Evolutionary conservation across 2,888 invertebrate genomes (phyloP).

Genomic region (Aproaerema taeniolella): DNA sequence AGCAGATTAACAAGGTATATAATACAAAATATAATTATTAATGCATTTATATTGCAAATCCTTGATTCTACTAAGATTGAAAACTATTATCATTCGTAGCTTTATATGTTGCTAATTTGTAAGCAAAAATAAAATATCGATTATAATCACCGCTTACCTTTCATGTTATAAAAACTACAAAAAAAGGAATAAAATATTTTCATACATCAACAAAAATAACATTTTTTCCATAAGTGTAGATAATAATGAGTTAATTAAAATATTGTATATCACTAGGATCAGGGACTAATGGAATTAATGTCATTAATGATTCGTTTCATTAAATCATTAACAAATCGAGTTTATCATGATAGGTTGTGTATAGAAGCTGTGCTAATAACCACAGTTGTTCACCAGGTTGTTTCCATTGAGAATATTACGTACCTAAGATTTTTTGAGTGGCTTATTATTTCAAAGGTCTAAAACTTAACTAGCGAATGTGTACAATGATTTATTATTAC

Average conservation of each 20-base stretch:
- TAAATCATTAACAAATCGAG: constrained; percentile 9
- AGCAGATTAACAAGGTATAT: constrained; percentile 33
- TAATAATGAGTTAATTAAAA: constrained; percentile 1
- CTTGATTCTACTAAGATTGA: constrained; percentile 35
- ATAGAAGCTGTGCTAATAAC: constrained; percentile 32
- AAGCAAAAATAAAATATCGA: constrained; percentile 24
- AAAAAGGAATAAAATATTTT: constrained; percentile 31
- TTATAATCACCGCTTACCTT: constrained; percentile 29
- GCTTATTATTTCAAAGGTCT: no score
- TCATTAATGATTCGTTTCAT: constrained; percentile 22
- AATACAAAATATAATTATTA: constrained; percentile 41
- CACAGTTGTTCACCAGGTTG: no score
- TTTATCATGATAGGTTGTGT: constrained; percentile 48
- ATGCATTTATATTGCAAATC: constrained; percentile 66
- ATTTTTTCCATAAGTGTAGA: constrained; percentile 5
- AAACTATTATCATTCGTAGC: constrained; percentile 22
- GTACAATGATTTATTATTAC: no score
- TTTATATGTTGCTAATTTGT: no score
- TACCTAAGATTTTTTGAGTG: no score
- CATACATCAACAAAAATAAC: constrained; percentile 24
- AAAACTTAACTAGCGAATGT: no score
- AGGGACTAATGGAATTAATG: constrained; percentile 22
- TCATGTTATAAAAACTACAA: constrained; percentile 24
- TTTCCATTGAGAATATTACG: no score
- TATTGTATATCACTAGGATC: constrained; percentile 22